phyloP scores from a whole-genome alignment of 1,140 invertebrate genomes.

The Lepidurus couesii region DNA sequence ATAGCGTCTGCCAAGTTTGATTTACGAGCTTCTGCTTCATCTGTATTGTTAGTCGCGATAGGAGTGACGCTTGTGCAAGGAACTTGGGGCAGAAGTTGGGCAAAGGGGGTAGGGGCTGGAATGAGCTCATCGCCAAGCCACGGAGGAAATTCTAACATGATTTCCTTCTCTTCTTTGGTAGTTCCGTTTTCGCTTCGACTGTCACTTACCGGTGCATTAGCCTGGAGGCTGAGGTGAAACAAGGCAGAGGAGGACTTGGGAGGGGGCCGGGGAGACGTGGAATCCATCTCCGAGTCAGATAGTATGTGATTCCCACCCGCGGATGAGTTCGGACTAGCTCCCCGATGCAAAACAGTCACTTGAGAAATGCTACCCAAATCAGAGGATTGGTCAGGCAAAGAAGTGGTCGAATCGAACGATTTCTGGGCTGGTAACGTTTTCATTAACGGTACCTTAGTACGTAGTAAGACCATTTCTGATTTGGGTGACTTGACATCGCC shows the following conservation, averaged over 20 bases:
- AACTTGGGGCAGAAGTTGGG: conserved; percentile 14
- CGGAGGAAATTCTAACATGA: conserved; percentile 33
- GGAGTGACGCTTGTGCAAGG: not conserved
- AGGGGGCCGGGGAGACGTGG: not conserved
- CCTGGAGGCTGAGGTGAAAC: not conserved
- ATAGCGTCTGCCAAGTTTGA: conserved; percentile 1
- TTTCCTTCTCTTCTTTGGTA: conserved; percentile 29
- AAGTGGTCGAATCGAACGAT: conserved; percentile 34
- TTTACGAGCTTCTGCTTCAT: not conserved
- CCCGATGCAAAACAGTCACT: conserved; percentile 30
- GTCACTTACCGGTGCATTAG: not conserved
- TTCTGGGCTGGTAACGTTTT: conserved; percentile 31
- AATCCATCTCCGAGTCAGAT: conserved; percentile 24
- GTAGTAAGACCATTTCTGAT: not conserved
- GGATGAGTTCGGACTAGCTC: conserved; percentile 29
- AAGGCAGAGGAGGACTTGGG: conserved; percentile 20
- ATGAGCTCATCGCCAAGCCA: conserved; percentile 32
- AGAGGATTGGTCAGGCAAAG: conserved; percentile 27
- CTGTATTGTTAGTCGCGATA: not conserved
- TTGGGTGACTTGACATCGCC: not conserved
- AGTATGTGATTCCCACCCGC: conserved; percentile 24
- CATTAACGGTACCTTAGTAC: not conserved
- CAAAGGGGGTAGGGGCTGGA: conserved; percentile 30
- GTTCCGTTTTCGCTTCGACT: not conserved
- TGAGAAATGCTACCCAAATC: conserved; percentile 34